A percentile compares a stretch with the other conserved stretches of the same genome.
Evolutionary conservation across 2,888 invertebrate species (phyloP).

Genomic region (Thymelicus lineola): DNA sequence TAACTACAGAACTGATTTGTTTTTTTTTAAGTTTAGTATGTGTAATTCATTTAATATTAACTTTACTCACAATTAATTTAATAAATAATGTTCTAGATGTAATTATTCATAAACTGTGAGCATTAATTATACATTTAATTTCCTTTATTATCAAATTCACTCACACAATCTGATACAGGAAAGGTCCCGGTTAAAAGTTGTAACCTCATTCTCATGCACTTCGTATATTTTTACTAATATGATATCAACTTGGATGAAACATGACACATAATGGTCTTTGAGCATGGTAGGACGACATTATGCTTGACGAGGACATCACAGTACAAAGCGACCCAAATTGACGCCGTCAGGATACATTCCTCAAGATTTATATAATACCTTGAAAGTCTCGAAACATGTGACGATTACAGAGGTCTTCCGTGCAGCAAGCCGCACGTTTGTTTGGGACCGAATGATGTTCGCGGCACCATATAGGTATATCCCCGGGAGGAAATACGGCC

Average conservation of each 20-base stretch:
- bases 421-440: slow-evolving; percentile 84
- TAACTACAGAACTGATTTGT: no score
- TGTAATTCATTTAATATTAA: no score
- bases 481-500: slow-evolving; percentile 85
- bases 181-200: slow-evolving; percentile 22
- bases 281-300: slow-evolving; percentile 42
- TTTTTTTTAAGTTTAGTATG: no score
- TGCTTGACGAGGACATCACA: slow-evolving; percentile 72
- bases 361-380: slow-evolving; percentile 67
- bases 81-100: no score
- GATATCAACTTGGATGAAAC: slow-evolving; percentile 37
- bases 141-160: background rate
- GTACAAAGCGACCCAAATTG: slow-evolving; percentile 68
- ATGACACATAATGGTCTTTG: slow-evolving; percentile 33
- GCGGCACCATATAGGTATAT: slow-evolving; percentile 86
- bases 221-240: slow-evolving; percentile 14
- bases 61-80: no score
- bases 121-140: background rate
- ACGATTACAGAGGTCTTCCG: slow-evolving; percentile 89
- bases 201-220: slow-evolving; percentile 37
- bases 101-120: no score
- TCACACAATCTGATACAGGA: background rate
- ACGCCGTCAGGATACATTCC: slow-evolving; percentile 66
- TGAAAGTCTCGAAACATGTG: slow-evolving; percentile 70
- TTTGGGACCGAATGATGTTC: slow-evolving; percentile 51